Evolutionary conservation across 1,140 invertebrate species (phyloP).

Genomic region (Ceratina australensis): DNA sequence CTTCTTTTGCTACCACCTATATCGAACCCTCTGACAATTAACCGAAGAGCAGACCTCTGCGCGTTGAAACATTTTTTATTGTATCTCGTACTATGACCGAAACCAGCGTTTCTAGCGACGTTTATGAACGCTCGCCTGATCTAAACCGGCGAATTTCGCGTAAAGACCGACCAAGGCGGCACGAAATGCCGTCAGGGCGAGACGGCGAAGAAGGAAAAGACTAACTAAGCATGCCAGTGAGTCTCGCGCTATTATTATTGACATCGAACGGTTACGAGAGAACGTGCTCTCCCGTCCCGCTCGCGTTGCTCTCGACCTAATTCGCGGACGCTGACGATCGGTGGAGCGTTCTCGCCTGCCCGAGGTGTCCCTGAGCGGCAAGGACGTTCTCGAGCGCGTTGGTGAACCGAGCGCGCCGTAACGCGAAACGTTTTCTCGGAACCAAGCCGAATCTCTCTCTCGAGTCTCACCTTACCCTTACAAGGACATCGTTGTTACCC

Average conservation of each 20-base stretch:
- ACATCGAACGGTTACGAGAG: slow-evolving; percentile 62
- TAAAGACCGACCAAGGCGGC: neutral
- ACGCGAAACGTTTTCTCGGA: slow-evolving; percentile 53
- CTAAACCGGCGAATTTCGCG: neutral
- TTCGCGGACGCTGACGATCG: slow-evolving; percentile 65
- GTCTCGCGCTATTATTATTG: slow-evolving; percentile 66
- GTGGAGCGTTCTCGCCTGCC: slow-evolving; percentile 65
- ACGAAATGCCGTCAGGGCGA: neutral
- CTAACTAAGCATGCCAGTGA: slow-evolving; percentile 26
- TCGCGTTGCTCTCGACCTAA: slow-evolving; percentile 71
- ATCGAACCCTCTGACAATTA: neutral
- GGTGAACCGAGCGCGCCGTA: slow-evolving; percentile 57
- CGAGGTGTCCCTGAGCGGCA: slow-evolving; percentile 68
- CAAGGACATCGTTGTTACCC: slow-evolving; percentile 3
- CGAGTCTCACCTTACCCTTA: neutral
- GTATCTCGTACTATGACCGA: too few species aligned
- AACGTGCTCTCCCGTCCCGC: slow-evolving; percentile 39
- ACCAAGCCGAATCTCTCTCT: slow-evolving; percentile 5
- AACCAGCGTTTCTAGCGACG: too few species aligned
- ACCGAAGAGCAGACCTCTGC: too few species aligned
- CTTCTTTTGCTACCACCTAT: neutral
- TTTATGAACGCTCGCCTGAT: neutral
- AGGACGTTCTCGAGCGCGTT: slow-evolving; percentile 63
- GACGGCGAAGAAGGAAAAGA: slow-evolving; percentile 47
- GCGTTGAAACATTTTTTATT: too few species aligned